Evolutionary conservation across 2,888 invertebrate genomes (phyloP), one percentile per base, ranked within the genome.

Genomic region (Dendrolimus houi): DNA sequence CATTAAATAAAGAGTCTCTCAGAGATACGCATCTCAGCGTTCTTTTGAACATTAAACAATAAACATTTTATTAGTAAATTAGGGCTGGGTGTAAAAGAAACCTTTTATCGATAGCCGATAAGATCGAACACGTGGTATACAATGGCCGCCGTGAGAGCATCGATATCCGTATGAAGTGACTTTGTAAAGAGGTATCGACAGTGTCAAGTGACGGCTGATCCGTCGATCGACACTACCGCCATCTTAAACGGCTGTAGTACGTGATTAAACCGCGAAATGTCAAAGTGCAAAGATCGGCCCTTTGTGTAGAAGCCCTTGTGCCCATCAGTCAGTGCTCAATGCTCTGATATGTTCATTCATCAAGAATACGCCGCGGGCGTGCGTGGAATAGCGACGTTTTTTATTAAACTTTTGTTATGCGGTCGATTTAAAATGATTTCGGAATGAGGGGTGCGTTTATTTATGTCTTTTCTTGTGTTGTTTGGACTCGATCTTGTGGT

Each of bases 201-300:
- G 78, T 87, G 87, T 87, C 87, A 85, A 88, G 85, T 70, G 77
- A 63, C 76, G 70, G 66, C 78, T 77, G 80, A 83, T 80, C 83
- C 70, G 69, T 69, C 67, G 67, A 75, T 66, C 74, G 74, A 75
- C 76, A 72, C 78, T 74, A 77, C 72, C 75, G 78, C 78, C 75
- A 77, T 79, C 77, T 74, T 69, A 65, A 67, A 62, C 67, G 64
- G 67, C 62, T 75, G 76, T 82, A 83, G 84, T 83, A 87, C 90
- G 89, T 90, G 90, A 91, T 89, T 87, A 88, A 84, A 87, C 81
- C 85, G 84, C 81, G 79, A 87, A 85, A 90, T 89, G 91, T 90
- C 91, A 91, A 82, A 90, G 91, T 85, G 89, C 88, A 90, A 85
- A 87, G 88, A 86, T 89, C 86, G 83, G 81, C 73, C 79, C 80